Base-by-base conservation (phyloP, 2,888 invertebrate genomes). In the Drosophila neonasuta region DNA sequence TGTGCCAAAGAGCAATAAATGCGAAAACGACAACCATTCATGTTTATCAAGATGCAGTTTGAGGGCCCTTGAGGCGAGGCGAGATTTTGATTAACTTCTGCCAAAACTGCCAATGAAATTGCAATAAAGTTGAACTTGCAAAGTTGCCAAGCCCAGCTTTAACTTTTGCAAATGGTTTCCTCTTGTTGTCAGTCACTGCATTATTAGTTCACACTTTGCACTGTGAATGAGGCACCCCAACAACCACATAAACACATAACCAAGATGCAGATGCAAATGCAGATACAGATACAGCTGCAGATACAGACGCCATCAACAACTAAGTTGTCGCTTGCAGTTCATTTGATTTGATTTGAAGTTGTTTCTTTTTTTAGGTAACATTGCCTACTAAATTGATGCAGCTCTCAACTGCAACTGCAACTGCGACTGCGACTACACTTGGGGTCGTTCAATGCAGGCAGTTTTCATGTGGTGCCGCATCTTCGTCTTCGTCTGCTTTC, bases 11-110 rank as follows among this genome's bases (percentile, higher is more conserved):
- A 9, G 32, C 32, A 32, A 32, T 32, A 24, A 24, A 24, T 4
- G 24, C 24, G 24, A 24, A 24, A 5, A 24, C 24, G 24, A 24
- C 24, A 24, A 24, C 24, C 24, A 24, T 24, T 24, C 24, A 24
- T 24, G 24, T 24, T 24, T 24, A 24, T 24, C 24, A 24, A 24
- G 24, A 24, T 24, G 24, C 24, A 24, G 4, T 24, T 24, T 6
- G 6, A 24, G 24, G 6, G 24, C 24, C 24, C 24, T 5, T 24
- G 5, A 24, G 24, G 24, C 6, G 24, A 24, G 24, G 24, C 24
- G 24, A 24, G 76, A 85, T 80, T 84, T 87, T 81, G 87, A 83
- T 81, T 74, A 80, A 87, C 77, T 76, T 78, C 71, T 83, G 83
- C 32, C 80, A 76, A 76, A 75, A 77, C 76, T 87, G 83, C 52